Base-by-base conservation (phyloP, 1,140 invertebrate species). In the Trichonephila clavata region DNA sequence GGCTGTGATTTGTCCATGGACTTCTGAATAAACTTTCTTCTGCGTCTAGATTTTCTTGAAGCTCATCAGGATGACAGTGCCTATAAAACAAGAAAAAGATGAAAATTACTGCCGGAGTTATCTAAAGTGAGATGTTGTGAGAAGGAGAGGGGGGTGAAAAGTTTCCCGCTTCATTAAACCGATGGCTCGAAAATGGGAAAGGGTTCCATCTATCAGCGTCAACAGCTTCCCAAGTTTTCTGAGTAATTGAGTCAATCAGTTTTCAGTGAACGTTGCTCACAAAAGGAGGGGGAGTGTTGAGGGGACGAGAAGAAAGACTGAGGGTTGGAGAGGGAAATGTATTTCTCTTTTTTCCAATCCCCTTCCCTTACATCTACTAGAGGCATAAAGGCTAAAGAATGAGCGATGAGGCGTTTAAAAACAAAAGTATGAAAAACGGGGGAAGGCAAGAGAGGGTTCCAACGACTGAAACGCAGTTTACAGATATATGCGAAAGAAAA, bases 171-270 rank as follows among this genome's bases (percentile, higher is more conserved):
- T 94, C 93, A 94, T 94, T 94, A 94, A 94, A 94, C 93, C 80
- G 61, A 94, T 94, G 87, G 86, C 86, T 90, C 93, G 86, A 89
- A 90, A 90, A 94, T 81, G 87, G 91, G 87, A 27, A 90, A 77
- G 71, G 39, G 10, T 18, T 61, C 93, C 59, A 94, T 94, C 93
- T 90, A 94, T 94, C 93, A 90, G 71, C 86, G 93, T 89, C 87
- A 90, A 94, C 86, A 94, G 93, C 93, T 94, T 84, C 77, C 93
- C 93, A 94, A 94, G 93, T 89, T 94, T 94, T 90, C 84, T 65
- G 80, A 94, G 93, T 94, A 94, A 94, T 94, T 94, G 93, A 94
- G 86, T 94, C 93, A 94, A 94, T 94, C 93, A 94, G 93, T 94
- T 94, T 94, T 94, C 93, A 90, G 93, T 68, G 93, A 83, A 59